Percentiles rank a stretch among this genome's conserved stretches.
Evolutionary conservation across 2,797 vertebrate genomes (phyloP).

Genomic region (Sebastes diploproa): DNA sequence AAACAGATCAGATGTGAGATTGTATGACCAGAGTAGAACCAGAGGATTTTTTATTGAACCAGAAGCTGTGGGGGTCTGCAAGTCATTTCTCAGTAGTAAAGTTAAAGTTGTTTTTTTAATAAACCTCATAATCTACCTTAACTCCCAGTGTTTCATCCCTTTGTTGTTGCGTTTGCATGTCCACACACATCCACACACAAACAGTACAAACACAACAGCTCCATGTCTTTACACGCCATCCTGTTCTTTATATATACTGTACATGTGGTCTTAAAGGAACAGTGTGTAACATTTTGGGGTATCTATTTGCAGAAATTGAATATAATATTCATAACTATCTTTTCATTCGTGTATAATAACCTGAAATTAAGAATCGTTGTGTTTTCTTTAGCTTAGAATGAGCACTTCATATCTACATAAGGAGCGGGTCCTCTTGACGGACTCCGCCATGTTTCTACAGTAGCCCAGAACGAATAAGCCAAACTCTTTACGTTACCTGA

Average conservation of each 20-base stretch:
- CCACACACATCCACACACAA: not conserved
- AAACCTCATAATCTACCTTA: not conserved
- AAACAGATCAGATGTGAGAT: slow-evolving; percentile 23
- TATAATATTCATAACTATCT: too few relatives aligned
- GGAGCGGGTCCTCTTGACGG: too few relatives aligned
- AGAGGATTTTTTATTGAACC: not conserved
- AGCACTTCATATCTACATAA: too few relatives aligned
- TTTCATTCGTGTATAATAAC: too few relatives aligned
- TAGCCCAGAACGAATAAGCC: too few relatives aligned
- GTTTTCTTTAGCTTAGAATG: too few relatives aligned
- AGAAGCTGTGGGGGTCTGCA: not conserved
- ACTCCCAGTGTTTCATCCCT: not conserved
- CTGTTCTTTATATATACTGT: not conserved
- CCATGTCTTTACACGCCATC: not conserved
- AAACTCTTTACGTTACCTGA: too few relatives aligned
- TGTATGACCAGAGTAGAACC: not conserved
- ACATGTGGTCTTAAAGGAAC: not conserved
- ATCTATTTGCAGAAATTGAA: too few relatives aligned
- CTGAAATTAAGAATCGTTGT: too few relatives aligned
- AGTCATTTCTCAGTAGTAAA: not conserved
- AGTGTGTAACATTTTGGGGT: too few relatives aligned
- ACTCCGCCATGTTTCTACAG: too few relatives aligned
- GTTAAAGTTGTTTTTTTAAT: not conserved
- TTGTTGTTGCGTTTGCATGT: not conserved
- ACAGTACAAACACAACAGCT: not conserved